Percentiles rank a stretch among this genome's conserved stretches.
Evolutionary conservation across 2,888 invertebrate genomes (phyloP).

Genomic region (Drosophila subsilvestris): DNA sequence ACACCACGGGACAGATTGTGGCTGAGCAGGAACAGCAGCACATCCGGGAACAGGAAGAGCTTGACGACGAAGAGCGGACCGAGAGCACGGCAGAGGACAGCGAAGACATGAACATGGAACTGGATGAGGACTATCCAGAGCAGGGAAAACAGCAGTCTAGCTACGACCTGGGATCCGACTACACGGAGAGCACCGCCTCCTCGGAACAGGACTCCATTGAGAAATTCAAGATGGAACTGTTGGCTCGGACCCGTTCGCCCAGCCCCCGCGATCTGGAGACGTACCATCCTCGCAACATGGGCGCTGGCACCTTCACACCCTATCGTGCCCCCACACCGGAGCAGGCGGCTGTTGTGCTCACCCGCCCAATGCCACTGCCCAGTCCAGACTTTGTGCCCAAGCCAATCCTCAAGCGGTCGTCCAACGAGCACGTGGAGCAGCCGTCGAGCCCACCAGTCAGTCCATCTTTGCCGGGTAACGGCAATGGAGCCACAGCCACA

Average conservation of each 20-base stretch:
- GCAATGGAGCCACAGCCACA: slow-evolving; percentile 7
- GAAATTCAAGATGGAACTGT: slow-evolving; percentile 83
- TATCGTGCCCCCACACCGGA: slow-evolving; percentile 84
- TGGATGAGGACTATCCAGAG: slow-evolving; percentile 47
- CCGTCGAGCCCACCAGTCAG: slow-evolving; percentile 66
- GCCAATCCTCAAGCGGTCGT: slow-evolving; percentile 89
- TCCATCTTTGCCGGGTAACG: slow-evolving; percentile 19
- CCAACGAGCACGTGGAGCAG: slow-evolving; percentile 83
- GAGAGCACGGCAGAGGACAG: slow-evolving; percentile 81
- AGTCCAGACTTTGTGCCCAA: slow-evolving; percentile 91
- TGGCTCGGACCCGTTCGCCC: slow-evolving; percentile 81
- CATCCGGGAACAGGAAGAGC: slow-evolving; percentile 43
- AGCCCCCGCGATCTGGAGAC: slow-evolving; percentile 87
- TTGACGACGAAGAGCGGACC: slow-evolving; percentile 61
- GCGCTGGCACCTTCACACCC: slow-evolving; percentile 81
- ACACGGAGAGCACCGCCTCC: slow-evolving; percentile 87
- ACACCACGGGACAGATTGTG: slow-evolving; percentile 49
- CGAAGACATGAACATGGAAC: slow-evolving; percentile 67
- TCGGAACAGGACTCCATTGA: slow-evolving; percentile 84
- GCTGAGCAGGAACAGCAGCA: slow-evolving; percentile 4
- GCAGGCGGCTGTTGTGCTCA: slow-evolving; percentile 86
- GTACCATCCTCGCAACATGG: slow-evolving; percentile 88
- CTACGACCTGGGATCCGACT: slow-evolving; percentile 86
- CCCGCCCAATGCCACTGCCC: slow-evolving; percentile 87
- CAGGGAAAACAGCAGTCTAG: slow-evolving; percentile 67